Percentiles rank a stretch among this genome's conserved stretches.
These are phyloP conservation scores for Allolobophora icterica DNA, from an alignment of 2,888 invertebrate species.

Conservation along the genomic window DNA sequence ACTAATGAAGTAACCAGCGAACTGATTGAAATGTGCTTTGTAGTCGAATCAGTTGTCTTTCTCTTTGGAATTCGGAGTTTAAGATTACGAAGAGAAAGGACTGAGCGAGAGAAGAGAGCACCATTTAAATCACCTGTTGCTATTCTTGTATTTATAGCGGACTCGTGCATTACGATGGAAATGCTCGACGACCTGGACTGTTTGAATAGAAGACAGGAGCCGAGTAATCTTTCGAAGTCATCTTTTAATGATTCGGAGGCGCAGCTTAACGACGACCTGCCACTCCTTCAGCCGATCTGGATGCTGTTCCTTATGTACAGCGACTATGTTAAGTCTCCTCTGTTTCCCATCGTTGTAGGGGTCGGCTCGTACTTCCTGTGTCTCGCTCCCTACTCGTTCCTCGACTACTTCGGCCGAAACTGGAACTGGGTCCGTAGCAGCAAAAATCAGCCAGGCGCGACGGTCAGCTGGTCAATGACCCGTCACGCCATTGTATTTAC, in stretches of 20 bases:
- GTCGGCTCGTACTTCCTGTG: conserved; percentile 65
- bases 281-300: conserved; percentile 63
- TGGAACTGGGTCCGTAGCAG: conserved; percentile 61
- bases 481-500: conserved; percentile 57
- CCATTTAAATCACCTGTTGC: neutral
- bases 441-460: conserved; percentile 61
- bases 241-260: conserved; percentile 59
- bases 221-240: conserved; percentile 37
- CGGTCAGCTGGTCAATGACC: conserved; percentile 56
- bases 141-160: neutral
- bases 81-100: neutral
- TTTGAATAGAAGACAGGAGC: conserved; percentile 38
- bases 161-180: neutral
- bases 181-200: conserved; percentile 26
- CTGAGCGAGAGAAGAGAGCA: too few species aligned
- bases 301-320: conserved; percentile 62
- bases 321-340: conserved; percentile 63
- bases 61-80: too few species aligned
- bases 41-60: neutral
- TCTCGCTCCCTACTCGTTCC: conserved; percentile 64
- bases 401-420: conserved; percentile 63
- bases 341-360: conserved; percentile 66
- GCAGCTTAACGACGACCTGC: conserved; percentile 23
- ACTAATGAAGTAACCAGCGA: neutral
- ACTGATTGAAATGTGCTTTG: neutral